Evolutionary conservation across 2,888 invertebrate genomes (phyloP).

Genomic region (Pristionchus maxplancki): DNA sequence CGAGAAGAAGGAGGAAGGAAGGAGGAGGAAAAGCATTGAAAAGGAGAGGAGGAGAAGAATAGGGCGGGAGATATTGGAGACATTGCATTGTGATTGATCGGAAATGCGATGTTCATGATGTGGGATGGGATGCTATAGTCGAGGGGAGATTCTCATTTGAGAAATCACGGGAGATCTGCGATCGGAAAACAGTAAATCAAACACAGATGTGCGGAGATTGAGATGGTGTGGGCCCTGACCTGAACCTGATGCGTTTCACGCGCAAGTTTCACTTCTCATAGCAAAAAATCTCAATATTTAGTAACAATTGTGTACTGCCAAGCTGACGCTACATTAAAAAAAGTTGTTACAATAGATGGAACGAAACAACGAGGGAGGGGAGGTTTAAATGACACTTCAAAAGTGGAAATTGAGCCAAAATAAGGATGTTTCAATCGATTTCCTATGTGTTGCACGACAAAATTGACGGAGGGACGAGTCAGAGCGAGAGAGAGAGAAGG

Average conservation of each 20-base stretch:
- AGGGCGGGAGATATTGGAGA: not conserved
- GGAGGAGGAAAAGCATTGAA: slow-evolving; percentile 32
- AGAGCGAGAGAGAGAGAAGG: not conserved
- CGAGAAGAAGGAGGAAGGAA: not conserved
- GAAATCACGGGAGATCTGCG: not conserved
- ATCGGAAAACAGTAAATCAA: not conserved
- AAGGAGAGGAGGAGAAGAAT: not conserved
- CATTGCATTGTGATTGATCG: slow-evolving; percentile 1
- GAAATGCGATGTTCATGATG: slow-evolving; percentile 1
- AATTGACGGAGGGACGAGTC: not conserved
- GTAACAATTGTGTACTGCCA: too few species aligned
- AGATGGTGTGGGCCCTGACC: too few species aligned
- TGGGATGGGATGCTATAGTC: not conserved
- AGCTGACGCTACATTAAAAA: too few species aligned
- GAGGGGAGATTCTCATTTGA: not conserved
- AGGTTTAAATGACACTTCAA: too few species aligned
- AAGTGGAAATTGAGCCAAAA: not conserved
- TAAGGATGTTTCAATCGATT: not conserved
- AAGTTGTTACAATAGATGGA: too few species aligned
- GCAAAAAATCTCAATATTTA: too few species aligned
- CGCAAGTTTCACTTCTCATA: not conserved
- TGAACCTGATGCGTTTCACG: not conserved
- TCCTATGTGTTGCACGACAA: not conserved
- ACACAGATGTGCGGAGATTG: not conserved
- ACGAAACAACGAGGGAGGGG: too few species aligned